Base-by-base conservation (phyloP, 2,888 invertebrate species). In the Dastarcus helophoroides region DNA sequence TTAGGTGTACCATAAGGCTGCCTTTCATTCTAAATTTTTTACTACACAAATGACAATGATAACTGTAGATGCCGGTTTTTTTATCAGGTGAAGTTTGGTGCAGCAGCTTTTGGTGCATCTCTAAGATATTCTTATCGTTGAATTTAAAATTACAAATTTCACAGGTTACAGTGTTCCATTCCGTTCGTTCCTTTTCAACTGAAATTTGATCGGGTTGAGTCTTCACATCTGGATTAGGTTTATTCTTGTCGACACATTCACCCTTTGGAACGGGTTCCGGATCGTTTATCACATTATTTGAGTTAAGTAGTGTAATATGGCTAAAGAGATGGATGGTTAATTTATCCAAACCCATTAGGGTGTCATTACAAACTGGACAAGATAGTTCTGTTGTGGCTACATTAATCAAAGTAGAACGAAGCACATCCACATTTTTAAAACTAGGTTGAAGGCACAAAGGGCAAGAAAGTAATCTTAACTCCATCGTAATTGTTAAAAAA, bases 21-120 rank as follows among this genome's bases (percentile, higher is more conserved):
- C 85, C 85, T 42, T 78, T 68, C 78, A 83, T 82, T 59, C 79
- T 82, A 48, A 85, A 86, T 35, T 73, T 69, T 58, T 84, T 83
- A 1, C 79, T 69, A 51, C 86, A 86, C 33, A 84, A 62, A 51
- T 83, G 79, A 50, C 86, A 86, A 34, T 76, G 69, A 48, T 75
- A 76, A 37, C 50, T 56, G 37, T 54, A 58, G 9, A 49, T 41
- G 4, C 59, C 60, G 8, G 56, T 58, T 33, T 51, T 48, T 32
- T 51, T 48, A 36, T 53, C 57, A 3, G 54, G 55, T 27, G 37
- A 46, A 3, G 56, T 60, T 49, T 57, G 57, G 49, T 79, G 85
- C 28, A 82, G 71, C 31, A 85, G 55, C 48, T 79, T 77, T 50
- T 73, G 74, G 49, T 85, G 85, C 69, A 84, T 74, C 49, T 71